A percentile compares a stretch with the other conserved stretches of the same genome.
Evolutionary conservation across 2,888 invertebrate genomes (phyloP).

Genomic region (Pandemis cinnamomeana): DNA sequence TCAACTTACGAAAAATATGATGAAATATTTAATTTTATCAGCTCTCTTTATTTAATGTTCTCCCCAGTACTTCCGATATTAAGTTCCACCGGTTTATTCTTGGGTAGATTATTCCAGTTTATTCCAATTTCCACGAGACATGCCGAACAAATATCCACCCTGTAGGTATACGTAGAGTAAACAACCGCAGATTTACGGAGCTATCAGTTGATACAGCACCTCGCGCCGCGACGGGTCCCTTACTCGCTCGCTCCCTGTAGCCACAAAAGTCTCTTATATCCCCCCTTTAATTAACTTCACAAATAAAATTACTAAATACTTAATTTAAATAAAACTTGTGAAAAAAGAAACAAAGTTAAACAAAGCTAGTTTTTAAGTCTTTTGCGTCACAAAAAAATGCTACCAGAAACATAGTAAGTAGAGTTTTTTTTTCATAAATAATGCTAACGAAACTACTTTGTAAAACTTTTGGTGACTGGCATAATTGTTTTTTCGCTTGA

Average conservation of each 20-base stretch:
- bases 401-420: constrained; percentile 11
- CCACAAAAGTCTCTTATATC: not conserved
- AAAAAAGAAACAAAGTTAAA: not conserved
- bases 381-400: constrained; percentile 1
- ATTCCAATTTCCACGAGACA: constrained; percentile 14
- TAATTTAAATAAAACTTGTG: not conserved
- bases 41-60: not conserved
- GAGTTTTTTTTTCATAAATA: not conserved
- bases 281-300: no score
- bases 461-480: no score
- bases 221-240: constrained; percentile 20
- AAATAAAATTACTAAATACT: not conserved
- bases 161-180: constrained; percentile 32
- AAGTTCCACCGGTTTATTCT: not conserved
- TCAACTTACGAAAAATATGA: not conserved
- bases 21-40: not conserved
- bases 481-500: no score
- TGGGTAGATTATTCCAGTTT: constrained; percentile 6
- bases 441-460: not conserved
- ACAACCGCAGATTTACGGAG: constrained; percentile 34
- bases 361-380: not conserved
- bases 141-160: constrained; percentile 12
- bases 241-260: not conserved
- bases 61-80: not conserved
- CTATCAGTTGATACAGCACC: constrained; percentile 18